Evolutionary conservation across 1,140 invertebrate genomes (phyloP), one percentile per base, ranked within the genome.

Genomic region (Fopius arisanus): DNA sequence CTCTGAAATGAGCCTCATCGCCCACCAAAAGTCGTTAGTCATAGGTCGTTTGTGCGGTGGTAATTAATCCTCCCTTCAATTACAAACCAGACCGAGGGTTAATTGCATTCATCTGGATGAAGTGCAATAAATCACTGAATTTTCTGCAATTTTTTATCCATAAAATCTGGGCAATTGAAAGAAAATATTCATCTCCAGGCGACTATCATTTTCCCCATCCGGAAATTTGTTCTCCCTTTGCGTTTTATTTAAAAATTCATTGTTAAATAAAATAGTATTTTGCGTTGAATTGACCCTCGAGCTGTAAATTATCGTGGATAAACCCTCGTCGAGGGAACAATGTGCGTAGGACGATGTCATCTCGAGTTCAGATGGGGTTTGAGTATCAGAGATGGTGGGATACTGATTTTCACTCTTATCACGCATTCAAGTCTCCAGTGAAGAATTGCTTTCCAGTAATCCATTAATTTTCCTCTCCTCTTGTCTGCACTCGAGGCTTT

Each of bases 11-110:
- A 59, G 54, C 54, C 12, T 28, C 54, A 59, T 59, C 54, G 54
- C 54, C 54, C 70, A 71, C 21, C n/a, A 65, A 71, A 71, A 63
- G 16, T 59, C 54, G 23, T 59, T 59, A 59, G 19, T 66, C 63
- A 66, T 66, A 33, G 63, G 63, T 59, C 54, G 54, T 59, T 59
- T 59, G 26, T 23, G 29, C 14, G 28, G 28, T 37, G 63, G 63
- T 29, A 40, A 66, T 66, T 67, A 40, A 43, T 67, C n/a, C 31
- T 59, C 54, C 54, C 54, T 59, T 59, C 19, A 59, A 59, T 59
- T 59, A 59, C 23, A 23, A 59, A 59, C 54, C 54, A 59, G 54
- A 59, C 21, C 14, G 3, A 59, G 54, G 23, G 54, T 59, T 67
- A 67, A 67, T 67, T 67, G 26, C 66, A 23, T 67, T 67, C 66